Percentiles rank a stretch among this genome's conserved stretches.
Conservation (phyloP, 2,888 invertebrate genomes). For the Xylocampa areola region DNA sequence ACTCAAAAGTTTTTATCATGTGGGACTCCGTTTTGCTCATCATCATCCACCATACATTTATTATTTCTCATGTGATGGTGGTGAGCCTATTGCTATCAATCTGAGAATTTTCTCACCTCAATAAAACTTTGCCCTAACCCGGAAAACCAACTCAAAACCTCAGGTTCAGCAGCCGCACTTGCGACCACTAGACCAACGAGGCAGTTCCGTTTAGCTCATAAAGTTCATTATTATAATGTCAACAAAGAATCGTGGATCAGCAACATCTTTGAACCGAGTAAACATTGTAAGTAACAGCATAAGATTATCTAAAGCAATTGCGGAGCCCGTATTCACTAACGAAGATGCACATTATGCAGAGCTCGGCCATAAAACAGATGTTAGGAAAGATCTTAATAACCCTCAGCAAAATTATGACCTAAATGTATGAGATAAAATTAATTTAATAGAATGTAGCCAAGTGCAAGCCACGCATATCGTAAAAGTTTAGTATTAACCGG, state of each 20-base stretch:
- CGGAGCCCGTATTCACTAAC: conserved; percentile 18
- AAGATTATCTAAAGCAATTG: conserved; percentile 19
- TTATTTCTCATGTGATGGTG: too few relatives aligned
- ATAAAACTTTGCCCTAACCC: too few relatives aligned
- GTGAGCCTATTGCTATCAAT: too few relatives aligned
- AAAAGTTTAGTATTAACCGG: background rate
- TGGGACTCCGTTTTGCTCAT: too few relatives aligned
- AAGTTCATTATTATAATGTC: too few relatives aligned
- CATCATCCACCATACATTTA: too few relatives aligned
- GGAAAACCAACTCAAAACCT: too few relatives aligned
- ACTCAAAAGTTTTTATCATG: too few relatives aligned
- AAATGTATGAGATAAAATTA: conserved; percentile 17
- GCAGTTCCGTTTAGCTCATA: too few relatives aligned
- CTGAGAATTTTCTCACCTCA: too few relatives aligned
- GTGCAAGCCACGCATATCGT: conserved; percentile 6
- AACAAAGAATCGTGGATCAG: background rate
- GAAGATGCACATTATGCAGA: conserved; percentile 31
- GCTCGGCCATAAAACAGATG: conserved; percentile 31
- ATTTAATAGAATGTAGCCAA: conserved; percentile 34
- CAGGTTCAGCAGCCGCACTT: too few relatives aligned
- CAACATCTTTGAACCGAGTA: conserved; percentile 13
- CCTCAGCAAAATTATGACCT: conserved; percentile 12
- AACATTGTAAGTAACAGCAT: conserved; percentile 20
- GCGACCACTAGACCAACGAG: too few relatives aligned
- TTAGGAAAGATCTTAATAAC: conserved; percentile 37